Conservation (phyloP, 2,888 invertebrate species). For the Sacculina carcini region DNA sequence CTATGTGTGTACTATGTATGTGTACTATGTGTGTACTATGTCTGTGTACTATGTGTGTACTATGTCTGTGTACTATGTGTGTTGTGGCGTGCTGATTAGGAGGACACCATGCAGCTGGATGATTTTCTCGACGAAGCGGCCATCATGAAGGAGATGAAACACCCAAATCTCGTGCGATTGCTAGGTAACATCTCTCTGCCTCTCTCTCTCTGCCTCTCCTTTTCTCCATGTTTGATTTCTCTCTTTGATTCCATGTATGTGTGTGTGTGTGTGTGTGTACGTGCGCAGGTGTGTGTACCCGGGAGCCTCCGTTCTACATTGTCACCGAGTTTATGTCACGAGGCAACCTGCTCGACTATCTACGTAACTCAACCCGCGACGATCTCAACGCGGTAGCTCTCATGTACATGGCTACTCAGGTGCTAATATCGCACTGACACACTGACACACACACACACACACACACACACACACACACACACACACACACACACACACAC, state of each 20-base stretch:
- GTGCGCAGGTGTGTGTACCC: constrained; percentile 60
- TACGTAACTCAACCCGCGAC: constrained; percentile 58
- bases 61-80: neutral
- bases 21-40: too few relatives aligned
- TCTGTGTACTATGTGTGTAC: too few relatives aligned
- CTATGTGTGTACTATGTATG: too few relatives aligned
- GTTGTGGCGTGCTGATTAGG: constrained; percentile 24
- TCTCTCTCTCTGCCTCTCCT: neutral
- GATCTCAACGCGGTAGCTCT: constrained; percentile 81
- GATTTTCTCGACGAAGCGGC: constrained; percentile 97
- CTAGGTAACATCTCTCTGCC: constrained; percentile 29
- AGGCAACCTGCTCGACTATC: constrained; percentile 86
- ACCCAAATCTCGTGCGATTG: constrained; percentile 90
- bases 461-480: neutral
- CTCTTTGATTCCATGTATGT: neutral
- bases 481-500: neutral
- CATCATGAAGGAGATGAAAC: constrained; percentile 99
- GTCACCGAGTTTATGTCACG: constrained; percentile 99
- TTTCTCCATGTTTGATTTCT: neutral
- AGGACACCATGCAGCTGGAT: constrained; percentile 97
- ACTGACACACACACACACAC: neutral
- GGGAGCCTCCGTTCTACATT: constrained; percentile 97
- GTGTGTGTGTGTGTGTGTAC: neutral
- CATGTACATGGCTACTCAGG: constrained; percentile 97
- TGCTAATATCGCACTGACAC: neutral